Evolutionary conservation across 2,797 vertebrate species (phyloP).

Genomic region (Lindbergichthys nudifrons): DNA sequence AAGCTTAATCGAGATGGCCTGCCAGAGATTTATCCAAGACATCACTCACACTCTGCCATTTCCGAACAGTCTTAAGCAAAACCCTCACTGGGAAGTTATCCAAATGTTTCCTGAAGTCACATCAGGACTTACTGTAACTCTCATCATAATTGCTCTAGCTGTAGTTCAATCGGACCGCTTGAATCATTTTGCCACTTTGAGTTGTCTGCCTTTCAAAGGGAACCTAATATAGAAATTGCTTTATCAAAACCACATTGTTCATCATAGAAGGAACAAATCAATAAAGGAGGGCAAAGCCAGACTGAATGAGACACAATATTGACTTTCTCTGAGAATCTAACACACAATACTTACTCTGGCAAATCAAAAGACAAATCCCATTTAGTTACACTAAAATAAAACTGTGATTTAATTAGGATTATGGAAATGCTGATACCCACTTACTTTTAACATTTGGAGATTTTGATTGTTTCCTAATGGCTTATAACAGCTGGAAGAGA

Average conservation of each 20-base stretch:
- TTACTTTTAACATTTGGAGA: conserved; percentile 16
- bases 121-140: conserved; percentile 39
- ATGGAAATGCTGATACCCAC: conserved; percentile 18
- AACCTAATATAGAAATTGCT: conserved; percentile 13
- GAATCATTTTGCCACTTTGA: conserved; percentile 35
- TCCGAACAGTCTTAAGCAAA: conserved; percentile 47
- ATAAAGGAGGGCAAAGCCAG: conserved; percentile 4
- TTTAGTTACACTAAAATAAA: conserved; percentile 9
- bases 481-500: conserved; percentile 50
- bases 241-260: conserved; percentile 40
- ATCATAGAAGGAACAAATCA: conserved; percentile 29
- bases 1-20: conserved; percentile 29
- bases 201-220: conserved; percentile 3
- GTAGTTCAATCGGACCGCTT: not conserved
- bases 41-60: conserved; percentile 43
- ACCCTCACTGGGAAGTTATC: conserved; percentile 35
- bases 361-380: conserved; percentile 26
- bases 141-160: conserved; percentile 31
- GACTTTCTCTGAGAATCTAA: conserved; percentile 26
- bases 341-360: conserved; percentile 14
- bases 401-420: conserved; percentile 29
- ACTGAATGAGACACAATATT: conserved; percentile 36
- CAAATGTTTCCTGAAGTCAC: conserved; percentile 50
- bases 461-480: conserved; percentile 36
- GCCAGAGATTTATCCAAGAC: conserved; percentile 51